A percentile compares a stretch with the other conserved stretches of the same genome.
Conservation (phyloP, 2,113 vertebrate species). For the Chamaea fasciata region DNA sequence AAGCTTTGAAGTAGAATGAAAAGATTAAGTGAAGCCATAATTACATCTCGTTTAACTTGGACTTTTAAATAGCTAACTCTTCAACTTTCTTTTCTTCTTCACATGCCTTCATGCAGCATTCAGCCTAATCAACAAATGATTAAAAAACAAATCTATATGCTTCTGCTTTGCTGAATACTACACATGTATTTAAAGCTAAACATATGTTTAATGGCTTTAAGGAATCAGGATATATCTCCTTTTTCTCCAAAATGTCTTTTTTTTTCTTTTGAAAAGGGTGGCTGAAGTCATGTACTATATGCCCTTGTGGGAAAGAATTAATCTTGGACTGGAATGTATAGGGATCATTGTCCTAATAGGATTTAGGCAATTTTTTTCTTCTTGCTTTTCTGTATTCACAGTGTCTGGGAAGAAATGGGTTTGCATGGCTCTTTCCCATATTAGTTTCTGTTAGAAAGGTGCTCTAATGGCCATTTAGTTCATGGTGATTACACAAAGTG, state of each 20-base stretch:
- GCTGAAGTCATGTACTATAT: background rate
- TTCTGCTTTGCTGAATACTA: slow-evolving; percentile 1
- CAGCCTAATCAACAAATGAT: background rate
- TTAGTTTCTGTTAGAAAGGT: slow-evolving; percentile 2
- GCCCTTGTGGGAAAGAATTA: slow-evolving; percentile 45
- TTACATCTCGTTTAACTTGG: slow-evolving; percentile 10
- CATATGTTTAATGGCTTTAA: background rate
- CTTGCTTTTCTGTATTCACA: slow-evolving; percentile 12
- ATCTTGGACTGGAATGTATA: slow-evolving; percentile 28
- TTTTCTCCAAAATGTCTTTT: background rate
- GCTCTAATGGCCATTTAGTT: slow-evolving; percentile 12
- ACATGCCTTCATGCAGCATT: background rate
- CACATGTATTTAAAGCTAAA: background rate
- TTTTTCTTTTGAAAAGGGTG: background rate
- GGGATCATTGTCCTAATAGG: slow-evolving; percentile 28
- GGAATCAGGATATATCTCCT: background rate
- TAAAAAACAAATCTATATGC: background rate
- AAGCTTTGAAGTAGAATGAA: slow-evolving; percentile 35
- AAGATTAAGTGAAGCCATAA: slow-evolving; percentile 1
- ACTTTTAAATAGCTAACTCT: background rate
- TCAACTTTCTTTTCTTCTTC: background rate
- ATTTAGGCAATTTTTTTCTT: background rate
- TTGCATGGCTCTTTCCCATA: background rate
- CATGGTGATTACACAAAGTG: background rate
- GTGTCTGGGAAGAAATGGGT: background rate